Conservation (phyloP, 1,140 invertebrate genomes). For the Adelges cooleyi region DNA sequence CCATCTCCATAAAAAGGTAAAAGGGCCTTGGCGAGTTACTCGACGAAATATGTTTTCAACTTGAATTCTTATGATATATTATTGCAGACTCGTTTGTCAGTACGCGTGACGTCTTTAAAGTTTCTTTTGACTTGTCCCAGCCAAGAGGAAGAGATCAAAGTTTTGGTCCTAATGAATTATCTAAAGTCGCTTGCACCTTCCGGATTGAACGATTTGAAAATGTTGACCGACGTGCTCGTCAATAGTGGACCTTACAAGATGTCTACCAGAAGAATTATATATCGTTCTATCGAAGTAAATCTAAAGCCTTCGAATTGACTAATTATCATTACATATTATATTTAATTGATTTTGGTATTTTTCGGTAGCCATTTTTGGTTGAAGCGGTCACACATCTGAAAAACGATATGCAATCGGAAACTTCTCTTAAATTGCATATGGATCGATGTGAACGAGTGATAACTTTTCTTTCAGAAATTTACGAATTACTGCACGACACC, state of each 20-base stretch:
- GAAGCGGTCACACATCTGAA: constrained; percentile 16
- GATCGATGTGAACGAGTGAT: constrained; percentile 15
- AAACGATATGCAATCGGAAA: constrained; percentile 12
- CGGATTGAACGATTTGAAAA: constrained; percentile 33
- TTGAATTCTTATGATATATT: too few relatives aligned
- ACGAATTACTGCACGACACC: constrained; percentile 17
- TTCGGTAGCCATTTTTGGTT: constrained; percentile 11
- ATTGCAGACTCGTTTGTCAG: constrained; percentile 42
- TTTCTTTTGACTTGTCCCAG: constrained; percentile 46
- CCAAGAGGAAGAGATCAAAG: constrained; percentile 41
- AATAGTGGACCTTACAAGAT: constrained; percentile 18
- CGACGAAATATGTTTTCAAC: too few relatives aligned
- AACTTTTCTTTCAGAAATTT: constrained; percentile 16
- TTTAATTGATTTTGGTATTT: too few relatives aligned
- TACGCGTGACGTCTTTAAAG: constrained; percentile 45
- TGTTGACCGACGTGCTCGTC: constrained; percentile 22
- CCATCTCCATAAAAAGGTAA: constrained; percentile 22
- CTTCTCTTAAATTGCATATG: background rate
- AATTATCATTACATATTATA: too few relatives aligned
- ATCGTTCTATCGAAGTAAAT: constrained; percentile 10
- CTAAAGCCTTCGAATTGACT: background rate
- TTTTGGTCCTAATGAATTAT: constrained; percentile 35
- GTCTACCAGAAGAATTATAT: constrained; percentile 24
- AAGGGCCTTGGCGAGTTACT: too few relatives aligned
- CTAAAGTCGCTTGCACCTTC: constrained; percentile 34